These are phyloP conservation scores for Fundulus diaphanus DNA, from an alignment of 2,797 vertebrate species.

Conservation along the genomic window DNA sequence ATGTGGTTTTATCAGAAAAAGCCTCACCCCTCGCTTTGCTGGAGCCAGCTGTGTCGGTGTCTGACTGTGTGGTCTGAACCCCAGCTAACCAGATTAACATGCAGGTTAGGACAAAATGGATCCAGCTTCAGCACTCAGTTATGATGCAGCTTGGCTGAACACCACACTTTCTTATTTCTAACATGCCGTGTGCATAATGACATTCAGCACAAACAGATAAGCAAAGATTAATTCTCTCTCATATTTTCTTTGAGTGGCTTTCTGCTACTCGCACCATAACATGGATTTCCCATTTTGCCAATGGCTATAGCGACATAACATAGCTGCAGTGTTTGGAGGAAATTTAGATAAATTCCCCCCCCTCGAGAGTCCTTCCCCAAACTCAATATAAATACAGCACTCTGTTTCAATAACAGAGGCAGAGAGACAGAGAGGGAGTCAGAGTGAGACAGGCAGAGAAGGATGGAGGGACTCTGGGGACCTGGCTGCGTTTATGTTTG, in stretches of 20 bases:
- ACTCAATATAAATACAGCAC: conserved; percentile 65
- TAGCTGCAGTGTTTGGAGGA: conserved; percentile 51
- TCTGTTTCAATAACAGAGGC: conserved; percentile 61
- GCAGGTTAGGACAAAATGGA: conserved; percentile 65
- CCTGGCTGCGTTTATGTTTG: conserved; percentile 68
- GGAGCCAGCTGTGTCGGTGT: conserved; percentile 31
- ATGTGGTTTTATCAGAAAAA: conserved; percentile 10
- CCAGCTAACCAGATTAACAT: conserved; percentile 66
- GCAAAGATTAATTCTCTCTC: conserved; percentile 29
- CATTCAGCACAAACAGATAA: conserved; percentile 17
- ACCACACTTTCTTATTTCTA: conserved; percentile 13
- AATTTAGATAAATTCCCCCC: conserved; percentile 52
- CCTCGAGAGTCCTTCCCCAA: conserved; percentile 38
- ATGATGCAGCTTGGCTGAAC: conserved; percentile 42
- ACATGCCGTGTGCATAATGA: conserved; percentile 23
- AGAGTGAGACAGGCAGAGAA: conserved; percentile 58
- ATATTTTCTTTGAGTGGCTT: conserved; percentile 29
- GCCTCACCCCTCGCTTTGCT: background rate
- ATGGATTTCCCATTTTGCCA: conserved; percentile 56
- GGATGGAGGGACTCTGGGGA: conserved; percentile 74
- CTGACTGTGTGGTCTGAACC: conserved; percentile 71
- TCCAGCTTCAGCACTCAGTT: conserved; percentile 60
- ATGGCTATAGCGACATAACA: conserved; percentile 36
- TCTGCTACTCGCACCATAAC: conserved; percentile 9
- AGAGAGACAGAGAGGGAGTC: conserved; percentile 46